These are phyloP conservation scores for Toxotes jaculatrix DNA, from an alignment of 2,113 vertebrate species.

Conservation along the genomic window DNA sequence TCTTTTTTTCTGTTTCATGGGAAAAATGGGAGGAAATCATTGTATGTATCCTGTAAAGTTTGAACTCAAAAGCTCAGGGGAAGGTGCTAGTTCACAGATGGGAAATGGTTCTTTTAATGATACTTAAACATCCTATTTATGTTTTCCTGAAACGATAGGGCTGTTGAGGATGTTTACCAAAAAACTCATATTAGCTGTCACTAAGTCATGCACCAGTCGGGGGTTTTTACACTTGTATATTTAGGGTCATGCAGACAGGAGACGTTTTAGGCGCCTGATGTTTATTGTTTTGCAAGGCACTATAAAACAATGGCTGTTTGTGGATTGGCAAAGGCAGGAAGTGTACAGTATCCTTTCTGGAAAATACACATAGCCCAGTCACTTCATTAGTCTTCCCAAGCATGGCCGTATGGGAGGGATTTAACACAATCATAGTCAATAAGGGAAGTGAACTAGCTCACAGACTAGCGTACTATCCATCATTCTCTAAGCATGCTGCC, in stretches of 20 bases:
- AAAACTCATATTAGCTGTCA: slow-evolving; percentile 26
- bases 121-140: slow-evolving; percentile 59
- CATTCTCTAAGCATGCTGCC: slow-evolving; percentile 50
- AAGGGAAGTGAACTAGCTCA: slow-evolving; percentile 69
- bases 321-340: slow-evolving; percentile 66
- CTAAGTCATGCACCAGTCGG: slow-evolving; percentile 4
- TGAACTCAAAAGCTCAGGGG: slow-evolving; percentile 42
- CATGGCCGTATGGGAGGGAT: slow-evolving; percentile 42
- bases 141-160: slow-evolving; percentile 53
- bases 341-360: slow-evolving; percentile 70
- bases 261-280: slow-evolving; percentile 55
- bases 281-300: slow-evolving; percentile 66
- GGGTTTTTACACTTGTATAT: slow-evolving; percentile 36
- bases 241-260: slow-evolving; percentile 49
- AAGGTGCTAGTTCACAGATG: slow-evolving; percentile 38
- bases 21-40: slow-evolving; percentile 58
- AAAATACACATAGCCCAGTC: slow-evolving; percentile 66
- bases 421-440: slow-evolving; percentile 72
- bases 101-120: slow-evolving; percentile 54
- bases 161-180: slow-evolving; percentile 57
- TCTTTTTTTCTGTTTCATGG: slow-evolving; percentile 45
- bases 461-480: slow-evolving; percentile 55
- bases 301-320: slow-evolving; percentile 76
- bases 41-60: slow-evolving; percentile 61
- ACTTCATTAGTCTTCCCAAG: slow-evolving; percentile 64